Evolutionary conservation across 2,113 vertebrate genomes (phyloP).

Genomic region (Dicaeum eximium): DNA sequence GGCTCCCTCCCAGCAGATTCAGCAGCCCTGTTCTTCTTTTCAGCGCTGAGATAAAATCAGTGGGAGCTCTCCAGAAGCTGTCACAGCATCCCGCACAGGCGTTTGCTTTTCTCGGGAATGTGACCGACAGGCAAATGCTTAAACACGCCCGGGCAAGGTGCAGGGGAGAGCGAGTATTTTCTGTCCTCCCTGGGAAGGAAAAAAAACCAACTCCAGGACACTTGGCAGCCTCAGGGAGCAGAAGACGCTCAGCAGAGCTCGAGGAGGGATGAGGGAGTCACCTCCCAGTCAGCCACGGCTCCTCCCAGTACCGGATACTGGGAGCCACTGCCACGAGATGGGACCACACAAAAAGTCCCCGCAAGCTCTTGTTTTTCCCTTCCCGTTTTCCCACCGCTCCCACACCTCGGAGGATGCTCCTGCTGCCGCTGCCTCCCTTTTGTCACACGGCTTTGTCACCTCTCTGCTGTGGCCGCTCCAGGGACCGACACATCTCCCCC

Average conservation of each 20-base stretch:
- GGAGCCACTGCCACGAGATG: rapidly evolving
- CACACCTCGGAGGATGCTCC: neutral
- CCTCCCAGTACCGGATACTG: neutral
- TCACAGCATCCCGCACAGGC: neutral
- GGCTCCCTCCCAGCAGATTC: neutral
- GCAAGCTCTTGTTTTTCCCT: neutral
- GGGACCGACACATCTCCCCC: neutral
- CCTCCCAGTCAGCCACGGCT: neutral
- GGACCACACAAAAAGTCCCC: too few species aligned
- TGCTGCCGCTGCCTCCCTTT: rapidly evolving
- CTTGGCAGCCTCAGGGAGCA: neutral
- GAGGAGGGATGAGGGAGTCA: neutral
- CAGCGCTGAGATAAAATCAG: neutral
- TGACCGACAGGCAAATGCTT: neutral
- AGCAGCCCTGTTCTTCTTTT: neutral
- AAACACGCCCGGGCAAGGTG: neutral
- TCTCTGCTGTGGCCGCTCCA: rapidly evolving
- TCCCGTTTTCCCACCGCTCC: rapidly evolving
- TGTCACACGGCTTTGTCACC: neutral
- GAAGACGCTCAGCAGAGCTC: neutral
- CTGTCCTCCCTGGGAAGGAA: neutral
- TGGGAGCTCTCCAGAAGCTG: neutral
- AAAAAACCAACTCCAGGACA: neutral
- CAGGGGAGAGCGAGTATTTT: neutral
- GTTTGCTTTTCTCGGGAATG: neutral